A percentile compares a stretch with the other conserved stretches of the same genome.
Evolutionary conservation across 2,797 vertebrate species (phyloP).

Genomic region (Picus viridis): DNA sequence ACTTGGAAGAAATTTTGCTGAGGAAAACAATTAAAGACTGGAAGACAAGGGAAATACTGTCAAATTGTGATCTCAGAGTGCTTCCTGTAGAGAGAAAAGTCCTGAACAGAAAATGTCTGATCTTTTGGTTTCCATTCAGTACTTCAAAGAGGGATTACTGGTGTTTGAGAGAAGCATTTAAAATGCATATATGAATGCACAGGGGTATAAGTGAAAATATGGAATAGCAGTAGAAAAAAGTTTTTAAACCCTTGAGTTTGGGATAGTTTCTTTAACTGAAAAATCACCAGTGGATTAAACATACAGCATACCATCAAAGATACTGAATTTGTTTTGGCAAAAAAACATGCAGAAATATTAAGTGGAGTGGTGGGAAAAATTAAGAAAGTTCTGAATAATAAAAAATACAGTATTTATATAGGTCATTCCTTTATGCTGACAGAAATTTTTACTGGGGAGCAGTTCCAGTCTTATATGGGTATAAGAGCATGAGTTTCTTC

Average conservation of each 20-base stretch:
- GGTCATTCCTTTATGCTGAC: slow-evolving; percentile 59
- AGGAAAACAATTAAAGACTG: not conserved
- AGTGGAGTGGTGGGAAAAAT: slow-evolving; percentile 36
- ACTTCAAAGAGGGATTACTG: slow-evolving; percentile 62
- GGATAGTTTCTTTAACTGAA: slow-evolving; percentile 59
- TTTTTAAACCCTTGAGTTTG: slow-evolving; percentile 66
- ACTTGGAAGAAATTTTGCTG: not conserved
- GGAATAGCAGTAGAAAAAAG: slow-evolving; percentile 48
- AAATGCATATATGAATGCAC: slow-evolving; percentile 62
- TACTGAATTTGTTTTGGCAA: slow-evolving; percentile 53
- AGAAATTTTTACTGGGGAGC: slow-evolving; percentile 24
- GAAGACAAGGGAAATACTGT: slow-evolving; percentile 21
- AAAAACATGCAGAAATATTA: slow-evolving; percentile 51
- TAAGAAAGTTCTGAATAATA: slow-evolving; percentile 57
- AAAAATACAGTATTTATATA: slow-evolving; percentile 58
- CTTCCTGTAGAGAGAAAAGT: slow-evolving; percentile 35
- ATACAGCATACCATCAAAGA: slow-evolving; percentile 61
- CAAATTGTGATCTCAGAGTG: slow-evolving; percentile 14
- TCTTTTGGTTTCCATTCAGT: slow-evolving; percentile 53
- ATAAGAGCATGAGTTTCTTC: not conserved
- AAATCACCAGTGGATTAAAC: slow-evolving; percentile 62
- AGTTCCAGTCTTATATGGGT: not conserved
- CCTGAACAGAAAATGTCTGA: slow-evolving; percentile 50
- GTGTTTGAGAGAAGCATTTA: slow-evolving; percentile 45
- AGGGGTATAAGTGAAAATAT: slow-evolving; percentile 56